Percentiles rank a stretch among this genome's conserved stretches.
Conservation (phyloP, 2,888 invertebrate genomes). For the Meliscaeva auricollis region DNA sequence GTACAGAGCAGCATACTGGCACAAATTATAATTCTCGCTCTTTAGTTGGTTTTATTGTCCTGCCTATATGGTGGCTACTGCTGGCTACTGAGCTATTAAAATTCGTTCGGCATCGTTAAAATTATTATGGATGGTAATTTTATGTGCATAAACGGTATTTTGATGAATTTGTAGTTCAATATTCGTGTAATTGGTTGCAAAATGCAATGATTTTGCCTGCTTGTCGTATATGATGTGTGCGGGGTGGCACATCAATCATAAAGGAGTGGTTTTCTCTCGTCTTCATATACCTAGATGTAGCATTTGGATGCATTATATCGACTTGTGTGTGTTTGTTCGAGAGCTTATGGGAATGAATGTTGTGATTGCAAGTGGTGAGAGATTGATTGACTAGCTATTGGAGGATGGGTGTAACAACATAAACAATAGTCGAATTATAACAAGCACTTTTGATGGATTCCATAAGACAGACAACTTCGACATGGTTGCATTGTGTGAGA, state of each 20-base stretch:
- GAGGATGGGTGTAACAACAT: slow-evolving; percentile 8
- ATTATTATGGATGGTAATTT: slow-evolving; percentile 27
- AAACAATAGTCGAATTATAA: background rate
- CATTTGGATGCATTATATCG: background rate
- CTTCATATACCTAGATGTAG: background rate
- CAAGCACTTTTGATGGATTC: background rate
- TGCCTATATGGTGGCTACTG: background rate
- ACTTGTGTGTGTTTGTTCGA: background rate
- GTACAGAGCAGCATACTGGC: background rate
- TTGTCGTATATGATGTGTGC: background rate
- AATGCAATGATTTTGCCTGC: slow-evolving; percentile 18
- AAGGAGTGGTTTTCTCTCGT: slow-evolving; percentile 22
- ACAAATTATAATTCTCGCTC: too few relatives aligned
- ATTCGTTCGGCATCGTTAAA: background rate
- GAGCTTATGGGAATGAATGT: background rate
- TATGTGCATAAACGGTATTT: slow-evolving; percentile 35
- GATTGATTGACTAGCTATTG: slow-evolving; percentile 22
- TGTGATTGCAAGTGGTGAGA: background rate
- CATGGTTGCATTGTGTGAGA: background rate
- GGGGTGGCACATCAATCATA: slow-evolving; percentile 35
- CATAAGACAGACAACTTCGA: background rate
- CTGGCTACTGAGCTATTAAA: background rate
- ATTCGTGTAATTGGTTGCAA: slow-evolving; percentile 30
- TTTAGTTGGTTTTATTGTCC: background rate
- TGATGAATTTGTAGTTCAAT: slow-evolving; percentile 43